Conservation (phyloP, 2,888 invertebrate genomes). For the Dynastes grantii region DNA sequence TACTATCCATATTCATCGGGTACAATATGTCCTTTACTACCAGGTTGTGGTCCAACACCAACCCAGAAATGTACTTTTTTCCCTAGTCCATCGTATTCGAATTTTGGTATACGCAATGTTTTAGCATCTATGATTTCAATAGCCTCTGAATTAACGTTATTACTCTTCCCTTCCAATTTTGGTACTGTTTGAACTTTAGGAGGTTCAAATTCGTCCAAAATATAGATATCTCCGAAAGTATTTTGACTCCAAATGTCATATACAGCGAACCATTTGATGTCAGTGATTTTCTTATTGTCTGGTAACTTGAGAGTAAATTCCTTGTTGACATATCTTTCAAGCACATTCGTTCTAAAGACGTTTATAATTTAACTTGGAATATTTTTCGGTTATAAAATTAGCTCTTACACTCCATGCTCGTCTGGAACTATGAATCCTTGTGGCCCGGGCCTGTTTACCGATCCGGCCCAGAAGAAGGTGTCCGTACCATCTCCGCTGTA, state of each 20-base stretch:
- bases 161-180: conserved; percentile 55
- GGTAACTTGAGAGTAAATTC: conserved; percentile 88
- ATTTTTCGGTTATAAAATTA: neutral
- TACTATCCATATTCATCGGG: conserved; percentile 95
- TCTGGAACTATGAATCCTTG: conserved; percentile 94
- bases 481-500: conserved; percentile 94
- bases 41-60: conserved; percentile 91
- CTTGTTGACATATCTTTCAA: conserved; percentile 89
- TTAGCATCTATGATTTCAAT: conserved; percentile 87
- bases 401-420: conserved; percentile 86
- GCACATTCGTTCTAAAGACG: conserved; percentile 82
- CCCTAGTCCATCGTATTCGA: conserved; percentile 85
- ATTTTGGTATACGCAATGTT: conserved; percentile 83
- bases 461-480: conserved; percentile 96
- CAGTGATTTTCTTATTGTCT: conserved; percentile 88
- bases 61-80: conserved; percentile 89
- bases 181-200: conserved; percentile 76
- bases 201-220: conserved; percentile 92
- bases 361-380: neutral
- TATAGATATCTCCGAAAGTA: conserved; percentile 90
- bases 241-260: conserved; percentile 91
- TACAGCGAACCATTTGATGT: conserved; percentile 91
- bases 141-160: conserved; percentile 74
- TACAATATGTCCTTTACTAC: conserved; percentile 84
- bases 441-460: conserved; percentile 87